Evolutionary conservation across 2,113 vertebrate genomes (phyloP), one percentile per base, ranked within the genome.

Genomic region (Xiphophorus maculatus): DNA sequence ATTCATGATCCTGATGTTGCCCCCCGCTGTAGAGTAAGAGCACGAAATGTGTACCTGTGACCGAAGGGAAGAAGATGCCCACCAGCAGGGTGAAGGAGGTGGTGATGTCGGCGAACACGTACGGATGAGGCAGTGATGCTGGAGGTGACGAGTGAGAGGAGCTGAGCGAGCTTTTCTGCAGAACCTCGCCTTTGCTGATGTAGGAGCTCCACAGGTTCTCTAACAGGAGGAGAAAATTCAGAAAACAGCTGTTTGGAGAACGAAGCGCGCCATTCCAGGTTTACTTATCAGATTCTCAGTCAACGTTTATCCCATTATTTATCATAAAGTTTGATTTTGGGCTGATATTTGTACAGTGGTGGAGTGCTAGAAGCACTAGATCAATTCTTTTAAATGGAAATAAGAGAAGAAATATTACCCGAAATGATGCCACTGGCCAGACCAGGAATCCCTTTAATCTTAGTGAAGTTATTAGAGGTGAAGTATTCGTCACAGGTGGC

Each of bases 11-110:
- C 35, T 2, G 35, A 35, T 10, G 35, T 35, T 7, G 8, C 8
- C 33, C 8, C 33, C 1, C 1, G 1, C 8, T 35, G 33, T 35
- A 10, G 35, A n/a, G 25, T 11, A 9, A 1, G 22, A 54, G 25
- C 0, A 17, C 1, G 15, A 48, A 17, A 48, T 48, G 15, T 10
- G 76, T 91, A 97, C 97, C 96, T 88, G 96, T 97, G 83, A 98
- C 96, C 0, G 96, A 97, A 5, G 96, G 96, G 88, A 98, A 98
- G 93, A 98, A 98, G 88, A 98, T 97, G 28, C 96, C 96, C 85
- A 98, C 96, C 37, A 98, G 90, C n/a, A 97, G 90, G 0, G 96
- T 98, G 90, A 98, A 98, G 64, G 96, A 96, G 32, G 96, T 96
- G 76, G 96, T 95, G 84, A 98, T 97, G 90, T 98, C 97, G n/a